phyloP scores from a whole-genome alignment of 64 coral and sea anemone genomes.

The Stichodactyla mertensii region DNA sequence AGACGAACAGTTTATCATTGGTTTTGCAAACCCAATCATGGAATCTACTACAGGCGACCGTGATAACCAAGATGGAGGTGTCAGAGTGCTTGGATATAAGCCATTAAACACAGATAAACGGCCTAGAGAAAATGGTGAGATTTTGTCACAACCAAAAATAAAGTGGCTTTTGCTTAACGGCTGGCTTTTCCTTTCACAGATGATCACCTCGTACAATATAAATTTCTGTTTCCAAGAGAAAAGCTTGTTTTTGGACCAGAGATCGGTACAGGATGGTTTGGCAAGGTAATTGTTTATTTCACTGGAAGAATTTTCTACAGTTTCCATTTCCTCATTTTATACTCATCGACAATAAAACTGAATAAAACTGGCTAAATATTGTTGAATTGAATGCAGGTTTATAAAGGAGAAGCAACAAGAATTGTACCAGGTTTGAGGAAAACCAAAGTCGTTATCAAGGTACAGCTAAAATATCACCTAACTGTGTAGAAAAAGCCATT shows the following conservation, averaged over 20 bases:
- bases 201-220: conserved; percentile 11
- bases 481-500: background rate
- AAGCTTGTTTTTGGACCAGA: conserved; percentile 50
- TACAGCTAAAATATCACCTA: background rate
- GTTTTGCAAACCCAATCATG: conserved; percentile 65
- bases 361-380: no score
- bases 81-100: conserved; percentile 52
- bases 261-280: conserved; percentile 72
- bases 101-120: conserved; percentile 40
- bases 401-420: conserved; percentile 58
- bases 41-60: conserved; percentile 1
- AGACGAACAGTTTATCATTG: conserved; percentile 52
- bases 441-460: conserved; percentile 74
- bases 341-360: no score
- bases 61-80: conserved; percentile 20
- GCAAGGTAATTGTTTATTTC: conserved; percentile 44
- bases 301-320: no score
- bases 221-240: conserved; percentile 55
- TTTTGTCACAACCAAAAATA: background rate
- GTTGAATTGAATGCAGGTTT: conserved; percentile 43
- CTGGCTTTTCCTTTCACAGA: background rate
- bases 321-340: no score
- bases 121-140: conserved; percentile 19
- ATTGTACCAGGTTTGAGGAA: conserved; percentile 51
- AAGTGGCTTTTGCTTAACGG: background rate